Evolutionary conservation across 2,113 vertebrate genomes (phyloP).

Genomic region (Thermophis baileyi): DNA sequence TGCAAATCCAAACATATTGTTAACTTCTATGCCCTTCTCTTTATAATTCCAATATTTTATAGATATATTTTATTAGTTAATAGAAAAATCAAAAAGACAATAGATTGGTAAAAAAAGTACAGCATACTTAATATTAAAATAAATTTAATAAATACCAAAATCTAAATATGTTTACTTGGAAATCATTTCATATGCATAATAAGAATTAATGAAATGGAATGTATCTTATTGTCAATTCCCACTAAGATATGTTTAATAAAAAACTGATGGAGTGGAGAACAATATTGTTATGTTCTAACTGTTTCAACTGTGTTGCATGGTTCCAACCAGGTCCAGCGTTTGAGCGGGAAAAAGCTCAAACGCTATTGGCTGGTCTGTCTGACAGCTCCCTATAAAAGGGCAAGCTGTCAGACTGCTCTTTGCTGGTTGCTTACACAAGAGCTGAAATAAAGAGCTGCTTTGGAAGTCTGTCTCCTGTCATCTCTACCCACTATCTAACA

Average conservation of each 20-base stretch:
- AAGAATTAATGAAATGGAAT: not conserved
- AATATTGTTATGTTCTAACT: no score
- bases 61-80: not conserved
- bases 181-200: not conserved
- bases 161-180: slow-evolving; percentile 2
- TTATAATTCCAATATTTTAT: not conserved
- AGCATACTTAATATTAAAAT: fast-evolving
- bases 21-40: not conserved
- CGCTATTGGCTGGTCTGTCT: no score
- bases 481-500: no score
- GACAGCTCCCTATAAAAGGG: no score
- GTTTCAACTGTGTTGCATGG: no score
- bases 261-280: not conserved
- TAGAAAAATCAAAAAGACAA: not conserved
- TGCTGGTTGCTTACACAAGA: no score
- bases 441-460: no score
- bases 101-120: not conserved
- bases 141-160: not conserved
- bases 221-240: not conserved
- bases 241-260: not conserved
- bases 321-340: no score
- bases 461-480: no score
- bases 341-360: no score
- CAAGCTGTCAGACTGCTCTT: no score
- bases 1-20: not conserved